These are phyloP conservation scores for Halyomorpha halys DNA, from an alignment of 1,140 invertebrate species.

Conservation along the genomic window DNA sequence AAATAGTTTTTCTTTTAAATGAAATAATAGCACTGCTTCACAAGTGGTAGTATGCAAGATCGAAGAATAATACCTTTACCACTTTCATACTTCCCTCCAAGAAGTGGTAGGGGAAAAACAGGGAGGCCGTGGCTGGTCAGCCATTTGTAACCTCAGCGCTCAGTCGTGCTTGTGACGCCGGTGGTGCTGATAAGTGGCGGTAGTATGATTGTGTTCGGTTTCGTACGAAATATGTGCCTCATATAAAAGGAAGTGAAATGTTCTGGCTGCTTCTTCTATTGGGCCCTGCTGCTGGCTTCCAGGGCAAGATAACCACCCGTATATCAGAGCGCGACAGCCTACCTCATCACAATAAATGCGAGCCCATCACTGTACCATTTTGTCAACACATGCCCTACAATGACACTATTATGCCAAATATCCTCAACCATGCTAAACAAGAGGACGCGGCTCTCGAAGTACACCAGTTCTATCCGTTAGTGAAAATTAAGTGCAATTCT, in stretches of 20 bases:
- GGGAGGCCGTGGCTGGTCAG: conserved; percentile 1
- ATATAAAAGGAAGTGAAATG: not conserved
- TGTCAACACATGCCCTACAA: conserved; percentile 92
- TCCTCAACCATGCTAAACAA: conserved; percentile 85
- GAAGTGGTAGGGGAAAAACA: not conserved
- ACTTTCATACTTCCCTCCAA: too few relatives aligned
- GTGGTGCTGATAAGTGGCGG: not conserved
- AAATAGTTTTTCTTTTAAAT: too few relatives aligned
- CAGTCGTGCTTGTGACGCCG: conserved; percentile 2
- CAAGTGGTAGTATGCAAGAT: too few relatives aligned
- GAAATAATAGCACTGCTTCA: too few relatives aligned
- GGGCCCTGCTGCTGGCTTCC: not conserved
- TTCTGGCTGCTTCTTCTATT: not conserved
- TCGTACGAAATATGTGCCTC: not conserved
- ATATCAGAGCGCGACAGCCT: conserved; percentile 34
- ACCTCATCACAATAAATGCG: conserved; percentile 72
- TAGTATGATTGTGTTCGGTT: not conserved
- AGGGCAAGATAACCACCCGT: not conserved
- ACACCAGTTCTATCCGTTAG: conserved; percentile 87
- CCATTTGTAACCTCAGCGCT: not conserved
- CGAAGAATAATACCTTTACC: too few relatives aligned
- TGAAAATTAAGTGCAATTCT: conserved; percentile 90
- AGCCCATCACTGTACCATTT: conserved; percentile 82
- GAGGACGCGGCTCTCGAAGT: conserved; percentile 87
- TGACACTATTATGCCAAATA: conserved; percentile 90